Percentiles rank a stretch among this genome's conserved stretches.
These are phyloP conservation scores for Delia radicum DNA, from an alignment of 1,140 invertebrate genomes.

Conservation along the genomic window DNA sequence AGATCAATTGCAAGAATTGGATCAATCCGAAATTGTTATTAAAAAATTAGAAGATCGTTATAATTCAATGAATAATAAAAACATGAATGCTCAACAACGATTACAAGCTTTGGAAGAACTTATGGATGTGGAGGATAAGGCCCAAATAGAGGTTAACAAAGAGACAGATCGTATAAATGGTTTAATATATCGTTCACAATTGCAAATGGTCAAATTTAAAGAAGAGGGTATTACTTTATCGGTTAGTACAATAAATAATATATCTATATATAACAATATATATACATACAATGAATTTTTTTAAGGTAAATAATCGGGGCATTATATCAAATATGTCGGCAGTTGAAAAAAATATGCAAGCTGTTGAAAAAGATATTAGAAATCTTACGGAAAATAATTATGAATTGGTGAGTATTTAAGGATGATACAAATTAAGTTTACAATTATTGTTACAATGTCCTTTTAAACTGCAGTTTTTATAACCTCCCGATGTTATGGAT, in stretches of 20 bases:
- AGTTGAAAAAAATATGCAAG: neutral
- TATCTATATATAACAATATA: neutral
- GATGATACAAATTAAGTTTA: too few relatives aligned
- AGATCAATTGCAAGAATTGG: slow-evolving; percentile 32
- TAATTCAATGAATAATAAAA: slow-evolving; percentile 37
- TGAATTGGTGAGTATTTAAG: slow-evolving; percentile 20
- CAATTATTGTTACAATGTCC: too few relatives aligned
- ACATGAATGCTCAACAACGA: slow-evolving; percentile 42
- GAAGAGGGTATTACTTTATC: slow-evolving; percentile 39
- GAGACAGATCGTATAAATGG: slow-evolving; percentile 45
- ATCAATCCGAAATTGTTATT: slow-evolving; percentile 32
- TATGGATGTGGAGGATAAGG: slow-evolving; percentile 39
- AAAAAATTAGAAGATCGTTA: slow-evolving; percentile 36
- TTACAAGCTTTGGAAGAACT: slow-evolving; percentile 50
- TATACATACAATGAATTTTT: neutral
- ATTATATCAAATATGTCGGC: slow-evolving; percentile 32
- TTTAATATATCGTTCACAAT: slow-evolving; percentile 44
- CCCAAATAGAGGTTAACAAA: slow-evolving; percentile 35
- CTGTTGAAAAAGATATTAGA: neutral
- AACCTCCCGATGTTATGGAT: too few relatives aligned
- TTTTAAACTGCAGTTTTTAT: too few relatives aligned
- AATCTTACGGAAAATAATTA: slow-evolving; percentile 6
- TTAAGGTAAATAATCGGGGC: slow-evolving; percentile 36
- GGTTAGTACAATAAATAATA: too few relatives aligned
- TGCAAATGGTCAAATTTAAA: slow-evolving; percentile 36